These are phyloP conservation scores for Paraplagusia blochii DNA, from an alignment of 2,113 vertebrate species.

Conservation along the genomic window DNA sequence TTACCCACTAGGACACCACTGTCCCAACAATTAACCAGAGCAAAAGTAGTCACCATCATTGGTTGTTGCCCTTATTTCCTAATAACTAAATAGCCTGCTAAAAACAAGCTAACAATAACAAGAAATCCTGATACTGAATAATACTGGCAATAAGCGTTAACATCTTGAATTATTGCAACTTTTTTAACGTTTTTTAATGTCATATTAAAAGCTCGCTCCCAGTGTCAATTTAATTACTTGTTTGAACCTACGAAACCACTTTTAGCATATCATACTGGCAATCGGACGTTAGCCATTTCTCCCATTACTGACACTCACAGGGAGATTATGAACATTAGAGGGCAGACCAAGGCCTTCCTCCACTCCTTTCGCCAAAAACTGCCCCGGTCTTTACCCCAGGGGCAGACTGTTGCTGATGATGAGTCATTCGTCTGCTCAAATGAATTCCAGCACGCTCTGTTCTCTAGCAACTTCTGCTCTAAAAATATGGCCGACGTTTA, in stretches of 20 bases:
- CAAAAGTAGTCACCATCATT: too few species aligned
- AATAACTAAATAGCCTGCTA: too few species aligned
- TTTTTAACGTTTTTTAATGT: too few species aligned
- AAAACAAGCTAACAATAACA: too few species aligned
- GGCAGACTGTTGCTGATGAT: constrained; percentile 44
- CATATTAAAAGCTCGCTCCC: too few species aligned
- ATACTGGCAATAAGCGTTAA: too few species aligned
- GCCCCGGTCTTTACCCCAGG: constrained; percentile 37
- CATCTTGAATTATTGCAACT: too few species aligned
- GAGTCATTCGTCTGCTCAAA: constrained; percentile 54
- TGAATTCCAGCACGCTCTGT: constrained; percentile 47
- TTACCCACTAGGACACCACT: too few species aligned
- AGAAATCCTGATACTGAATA: too few species aligned
- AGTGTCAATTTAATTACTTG: too few species aligned
- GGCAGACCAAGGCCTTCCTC: constrained; percentile 40
- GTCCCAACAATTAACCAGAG: too few species aligned
- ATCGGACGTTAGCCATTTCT: constrained; percentile 62
- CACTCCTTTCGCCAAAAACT: constrained; percentile 40
- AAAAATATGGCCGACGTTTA: constrained; percentile 41
- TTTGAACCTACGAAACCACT: constrained; percentile 9
- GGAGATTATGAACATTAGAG: constrained; percentile 59
- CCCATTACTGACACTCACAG: constrained; percentile 60
- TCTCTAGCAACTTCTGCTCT: constrained; percentile 45
- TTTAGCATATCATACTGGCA: constrained; percentile 36
- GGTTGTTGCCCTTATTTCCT: too few species aligned